Evolutionary conservation across 2,113 vertebrate species (phyloP).

Genomic region (Albula goreensis): DNA sequence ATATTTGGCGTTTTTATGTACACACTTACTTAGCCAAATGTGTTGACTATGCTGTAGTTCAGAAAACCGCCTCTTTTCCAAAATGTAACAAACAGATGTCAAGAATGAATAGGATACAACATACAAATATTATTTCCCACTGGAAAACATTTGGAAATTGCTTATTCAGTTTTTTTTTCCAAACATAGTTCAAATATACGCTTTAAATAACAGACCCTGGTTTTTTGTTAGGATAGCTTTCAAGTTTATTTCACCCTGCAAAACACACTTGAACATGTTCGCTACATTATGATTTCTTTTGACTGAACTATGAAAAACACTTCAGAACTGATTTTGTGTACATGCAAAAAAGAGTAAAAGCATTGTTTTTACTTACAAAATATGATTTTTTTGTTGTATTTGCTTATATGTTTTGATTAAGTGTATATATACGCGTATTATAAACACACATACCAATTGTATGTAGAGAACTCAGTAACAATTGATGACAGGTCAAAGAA

Average conservation of each 20-base stretch:
- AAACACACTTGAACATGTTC: background rate
- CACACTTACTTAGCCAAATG: background rate
- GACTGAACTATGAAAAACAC: background rate
- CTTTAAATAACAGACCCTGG: background rate
- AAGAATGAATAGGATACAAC: background rate
- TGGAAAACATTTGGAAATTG: background rate
- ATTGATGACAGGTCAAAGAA: background rate
- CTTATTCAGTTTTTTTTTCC: background rate
- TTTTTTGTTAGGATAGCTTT: background rate
- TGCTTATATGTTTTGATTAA: background rate
- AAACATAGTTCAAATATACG: background rate
- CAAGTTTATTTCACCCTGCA: background rate
- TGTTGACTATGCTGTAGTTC: background rate
- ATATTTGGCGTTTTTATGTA: background rate
- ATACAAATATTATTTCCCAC: background rate
- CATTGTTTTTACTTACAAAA: background rate
- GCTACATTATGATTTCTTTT: background rate
- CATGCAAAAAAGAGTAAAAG: background rate
- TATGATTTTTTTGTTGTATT: background rate
- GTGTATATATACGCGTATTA: background rate
- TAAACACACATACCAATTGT: slow-evolving; percentile 1
- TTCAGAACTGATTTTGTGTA: background rate
- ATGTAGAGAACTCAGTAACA: background rate
- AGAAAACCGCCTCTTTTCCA: background rate
- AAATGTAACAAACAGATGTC: background rate